phyloP scores from a whole-genome alignment of 2,113 vertebrate species.

The Lathamus discolor region DNA sequence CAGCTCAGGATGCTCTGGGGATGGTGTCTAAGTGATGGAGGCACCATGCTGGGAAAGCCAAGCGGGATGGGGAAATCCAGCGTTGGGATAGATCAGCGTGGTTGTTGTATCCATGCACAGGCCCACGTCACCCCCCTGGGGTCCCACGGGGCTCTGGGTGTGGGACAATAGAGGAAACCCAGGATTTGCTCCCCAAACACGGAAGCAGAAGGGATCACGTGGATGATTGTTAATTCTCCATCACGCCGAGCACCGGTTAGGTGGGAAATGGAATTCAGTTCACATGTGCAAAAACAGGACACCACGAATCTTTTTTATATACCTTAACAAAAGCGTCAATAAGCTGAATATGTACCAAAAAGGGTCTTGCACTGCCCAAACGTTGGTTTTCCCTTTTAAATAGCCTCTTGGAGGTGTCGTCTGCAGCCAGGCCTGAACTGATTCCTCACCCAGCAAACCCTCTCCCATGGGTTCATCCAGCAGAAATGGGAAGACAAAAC shows the following conservation, averaged over 20 bases:
- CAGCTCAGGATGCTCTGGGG: neutral
- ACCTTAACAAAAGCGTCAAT: rapidly evolving
- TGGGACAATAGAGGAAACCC: rapidly evolving
- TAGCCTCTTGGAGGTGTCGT: neutral
- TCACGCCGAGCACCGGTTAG: rapidly evolving
- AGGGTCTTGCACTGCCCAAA: neutral
- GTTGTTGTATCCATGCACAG: rapidly evolving
- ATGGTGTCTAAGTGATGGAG: rapidly evolving
- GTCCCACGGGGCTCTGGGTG: neutral
- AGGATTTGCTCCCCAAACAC: neutral
- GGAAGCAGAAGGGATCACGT: rapidly evolving
- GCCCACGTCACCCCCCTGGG: neutral
- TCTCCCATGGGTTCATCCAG: neutral
- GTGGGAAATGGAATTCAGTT: neutral
- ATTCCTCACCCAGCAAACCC: neutral
- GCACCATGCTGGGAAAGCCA: neutral
- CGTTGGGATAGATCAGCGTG: rapidly evolving
- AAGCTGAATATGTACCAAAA: rapidly evolving
- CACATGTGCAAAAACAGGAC: rapidly evolving
- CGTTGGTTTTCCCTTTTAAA: neutral
- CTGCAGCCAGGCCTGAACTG: neutral
- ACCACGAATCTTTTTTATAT: rapidly evolving
- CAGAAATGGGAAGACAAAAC: neutral
- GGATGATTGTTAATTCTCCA: rapidly evolving
- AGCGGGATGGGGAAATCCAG: rapidly evolving